Conservation (phyloP, 2,113 vertebrate species). For the Probosciger aterrimus region DNA sequence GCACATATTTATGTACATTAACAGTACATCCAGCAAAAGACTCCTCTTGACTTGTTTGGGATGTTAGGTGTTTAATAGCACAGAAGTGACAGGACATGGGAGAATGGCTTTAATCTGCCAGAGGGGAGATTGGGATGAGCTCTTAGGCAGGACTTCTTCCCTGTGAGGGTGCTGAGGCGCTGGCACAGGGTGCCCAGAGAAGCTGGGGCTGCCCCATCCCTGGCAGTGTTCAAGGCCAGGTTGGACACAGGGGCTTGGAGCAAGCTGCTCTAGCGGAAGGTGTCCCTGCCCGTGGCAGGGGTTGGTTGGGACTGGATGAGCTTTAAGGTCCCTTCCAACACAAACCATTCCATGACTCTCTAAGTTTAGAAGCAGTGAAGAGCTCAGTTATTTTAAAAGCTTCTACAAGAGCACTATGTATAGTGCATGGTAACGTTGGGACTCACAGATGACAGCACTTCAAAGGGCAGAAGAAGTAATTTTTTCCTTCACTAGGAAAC, state of each 20-base stretch:
- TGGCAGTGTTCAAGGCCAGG: too few relatives aligned
- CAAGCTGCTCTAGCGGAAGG: not conserved
- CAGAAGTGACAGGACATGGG: not conserved
- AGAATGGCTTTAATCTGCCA: not conserved
- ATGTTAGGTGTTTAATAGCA: not conserved
- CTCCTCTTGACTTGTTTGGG: not conserved
- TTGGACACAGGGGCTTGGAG: not conserved
- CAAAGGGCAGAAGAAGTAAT: not conserved
- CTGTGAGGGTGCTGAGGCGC: not conserved
- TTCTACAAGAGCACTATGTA: not conserved
- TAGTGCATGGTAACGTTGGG: not conserved
- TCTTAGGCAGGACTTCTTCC: not conserved
- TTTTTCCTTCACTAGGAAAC: not conserved
- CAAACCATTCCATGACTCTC: not conserved
- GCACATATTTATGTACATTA: accelerated
- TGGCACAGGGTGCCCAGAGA: too few relatives aligned
- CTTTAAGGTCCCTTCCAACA: not conserved
- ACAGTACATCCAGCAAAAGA: not conserved
- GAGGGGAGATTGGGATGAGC: not conserved
- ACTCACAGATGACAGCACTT: not conserved
- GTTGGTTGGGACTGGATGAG: not conserved
- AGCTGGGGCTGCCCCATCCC: too few relatives aligned
- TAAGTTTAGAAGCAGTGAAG: not conserved
- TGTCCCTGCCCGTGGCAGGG: not conserved
- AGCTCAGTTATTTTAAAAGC: not conserved